These are phyloP conservation scores for Sturnira hondurensis DNA, from an alignment of 2,113 vertebrate genomes.

Conservation along the genomic window DNA sequence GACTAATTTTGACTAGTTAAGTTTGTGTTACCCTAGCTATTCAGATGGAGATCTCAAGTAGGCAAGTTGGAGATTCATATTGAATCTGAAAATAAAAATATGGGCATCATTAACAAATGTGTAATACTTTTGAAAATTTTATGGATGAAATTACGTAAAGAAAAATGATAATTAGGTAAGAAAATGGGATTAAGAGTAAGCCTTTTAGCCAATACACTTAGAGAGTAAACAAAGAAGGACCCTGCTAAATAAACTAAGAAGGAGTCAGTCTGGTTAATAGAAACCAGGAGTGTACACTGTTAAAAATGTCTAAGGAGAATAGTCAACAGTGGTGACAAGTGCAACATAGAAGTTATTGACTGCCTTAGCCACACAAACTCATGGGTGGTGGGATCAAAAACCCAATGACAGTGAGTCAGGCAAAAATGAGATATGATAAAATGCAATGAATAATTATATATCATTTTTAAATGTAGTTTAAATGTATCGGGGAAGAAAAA, in stretches of 20 bases:
- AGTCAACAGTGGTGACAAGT: neutral
- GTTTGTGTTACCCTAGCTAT: neutral
- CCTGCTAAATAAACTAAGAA: neutral
- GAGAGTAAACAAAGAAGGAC: neutral
- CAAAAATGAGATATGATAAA: neutral
- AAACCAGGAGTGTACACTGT: neutral
- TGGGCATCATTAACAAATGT: neutral
- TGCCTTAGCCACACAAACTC: neutral
- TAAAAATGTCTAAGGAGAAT: neutral
- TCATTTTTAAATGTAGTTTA: neutral
- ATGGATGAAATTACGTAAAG: neutral
- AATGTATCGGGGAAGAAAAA: neutral
- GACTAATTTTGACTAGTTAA: neutral
- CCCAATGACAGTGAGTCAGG: neutral
- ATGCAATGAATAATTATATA: neutral
- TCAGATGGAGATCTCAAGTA: neutral
- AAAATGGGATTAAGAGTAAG: neutral
- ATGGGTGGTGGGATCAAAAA: neutral
- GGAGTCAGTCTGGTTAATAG: too few relatives aligned
- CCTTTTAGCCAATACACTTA: neutral
- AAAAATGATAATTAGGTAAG: neutral
- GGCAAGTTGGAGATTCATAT: neutral
- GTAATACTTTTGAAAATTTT: neutral
- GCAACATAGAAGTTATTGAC: neutral
- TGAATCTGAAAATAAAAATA: neutral